Base-by-base conservation (phyloP, 2,888 invertebrate genomes). In the Steinernema carpocapsae region DNA sequence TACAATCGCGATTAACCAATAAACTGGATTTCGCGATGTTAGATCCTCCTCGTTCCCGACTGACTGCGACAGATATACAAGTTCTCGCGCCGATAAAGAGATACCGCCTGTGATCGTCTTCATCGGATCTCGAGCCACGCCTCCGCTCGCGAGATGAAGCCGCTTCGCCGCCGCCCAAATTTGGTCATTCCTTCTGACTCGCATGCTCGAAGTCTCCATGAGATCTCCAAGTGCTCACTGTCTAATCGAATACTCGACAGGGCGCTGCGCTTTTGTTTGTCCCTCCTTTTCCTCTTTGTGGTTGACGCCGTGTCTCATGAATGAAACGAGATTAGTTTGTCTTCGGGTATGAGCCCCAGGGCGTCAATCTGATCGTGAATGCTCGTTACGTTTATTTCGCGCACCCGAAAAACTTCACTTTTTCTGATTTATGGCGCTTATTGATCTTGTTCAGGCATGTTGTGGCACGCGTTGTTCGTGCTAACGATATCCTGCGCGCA, bases 71-170 rank as follows among this genome's bases (percentile, higher is more conserved):
- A 29, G 64, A 64, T 64, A 64, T 64, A 64, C 64, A 64, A 64
- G 64, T 64, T 64, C 64, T 64, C 64, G 64, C 64, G 64, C 64
- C 64, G 64, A 64, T 64, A 64, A 64, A 64, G 64, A 64, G 64
- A 64, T 64, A 64, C 64, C 64, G 37, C 37, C 17, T 17, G 32
- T 14, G 64, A 64, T 26, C 64, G 64, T 64, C 64, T 64, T 64
- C 64, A 64, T 64, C 64, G 29, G 29, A 64, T 64, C 64, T 64
- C 29, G 26, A 17, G 64, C 64, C 64, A 64, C 64, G 64, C 64
- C 64, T 64, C n/a, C 64, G 32, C 17, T 10, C 17, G 19, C 29
- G 32, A 64, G 64, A 64, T 64, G 29, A 64, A 64, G 64, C 64
- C 64, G 64, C 52, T 22, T 52, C 24, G 22, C 24, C 64, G 37